Evolutionary conservation across 2,797 vertebrate species (phyloP).

Genomic region (Dendrocincla tyrannina): DNA sequence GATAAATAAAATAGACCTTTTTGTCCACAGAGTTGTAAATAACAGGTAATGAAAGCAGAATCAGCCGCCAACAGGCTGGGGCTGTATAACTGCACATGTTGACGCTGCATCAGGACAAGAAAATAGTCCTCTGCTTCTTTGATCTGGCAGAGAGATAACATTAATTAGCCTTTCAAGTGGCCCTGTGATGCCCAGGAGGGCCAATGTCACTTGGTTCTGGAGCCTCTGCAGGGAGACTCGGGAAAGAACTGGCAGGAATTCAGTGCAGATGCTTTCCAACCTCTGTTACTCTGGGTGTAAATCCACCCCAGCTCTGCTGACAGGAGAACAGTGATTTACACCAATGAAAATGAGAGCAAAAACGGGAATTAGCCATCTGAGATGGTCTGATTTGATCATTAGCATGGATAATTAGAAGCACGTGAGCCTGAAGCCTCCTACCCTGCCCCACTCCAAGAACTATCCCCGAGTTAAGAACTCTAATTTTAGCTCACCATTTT

Average conservation of each 20-base stretch:
- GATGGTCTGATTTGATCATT: background rate
- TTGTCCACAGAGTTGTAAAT: slow-evolving; percentile 19
- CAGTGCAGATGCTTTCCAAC: background rate
- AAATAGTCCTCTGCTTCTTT: background rate
- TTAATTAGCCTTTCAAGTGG: slow-evolving; percentile 4
- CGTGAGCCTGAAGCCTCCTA: background rate
- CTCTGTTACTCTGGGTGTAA: background rate
- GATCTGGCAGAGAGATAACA: background rate
- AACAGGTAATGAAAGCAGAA: background rate
- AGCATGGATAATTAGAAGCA: background rate
- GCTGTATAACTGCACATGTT: slow-evolving; percentile 7
- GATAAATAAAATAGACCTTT: background rate
- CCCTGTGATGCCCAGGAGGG: background rate
- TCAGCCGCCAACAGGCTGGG: slow-evolving; percentile 31
- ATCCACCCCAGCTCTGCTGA: background rate
- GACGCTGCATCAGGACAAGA: background rate
- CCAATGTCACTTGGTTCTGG: background rate
- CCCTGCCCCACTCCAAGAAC: background rate
- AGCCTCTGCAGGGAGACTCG: background rate
- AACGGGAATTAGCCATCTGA: background rate
- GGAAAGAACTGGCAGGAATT: slow-evolving; percentile 19
- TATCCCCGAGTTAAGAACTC: background rate
- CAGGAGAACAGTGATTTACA: background rate
- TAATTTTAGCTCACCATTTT: background rate
- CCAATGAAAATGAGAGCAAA: background rate